These are phyloP conservation scores for Mycalesis mineus DNA, from an alignment of 2,888 invertebrate species.

Conservation along the genomic window DNA sequence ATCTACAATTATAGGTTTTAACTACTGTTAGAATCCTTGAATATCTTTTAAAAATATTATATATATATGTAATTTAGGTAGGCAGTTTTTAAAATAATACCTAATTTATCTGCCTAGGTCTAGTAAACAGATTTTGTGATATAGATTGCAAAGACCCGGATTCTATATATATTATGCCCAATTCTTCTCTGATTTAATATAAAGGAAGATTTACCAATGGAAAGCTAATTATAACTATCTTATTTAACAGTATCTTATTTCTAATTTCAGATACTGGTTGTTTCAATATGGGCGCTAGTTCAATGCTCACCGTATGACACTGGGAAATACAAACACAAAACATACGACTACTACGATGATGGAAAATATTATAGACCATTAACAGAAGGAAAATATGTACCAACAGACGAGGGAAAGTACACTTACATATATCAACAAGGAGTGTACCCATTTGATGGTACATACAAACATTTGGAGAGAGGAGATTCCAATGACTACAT, in stretches of 20 bases:
- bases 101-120: too few relatives aligned
- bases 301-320: slow-evolving; percentile 49
- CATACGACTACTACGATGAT: slow-evolving; percentile 54
- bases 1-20: too few relatives aligned
- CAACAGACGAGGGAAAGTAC: slow-evolving; percentile 52
- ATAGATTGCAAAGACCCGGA: too few relatives aligned
- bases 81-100: too few relatives aligned
- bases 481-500: slow-evolving; percentile 50
- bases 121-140: too few relatives aligned
- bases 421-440: slow-evolving; percentile 37
- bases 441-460: slow-evolving; percentile 35
- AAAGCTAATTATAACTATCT: background rate
- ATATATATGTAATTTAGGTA: too few relatives aligned
- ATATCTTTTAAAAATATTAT: too few relatives aligned
- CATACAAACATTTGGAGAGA: slow-evolving; percentile 33
- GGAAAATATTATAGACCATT: slow-evolving; percentile 64
- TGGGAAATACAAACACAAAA: slow-evolving; percentile 56
- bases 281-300: slow-evolving; percentile 44
- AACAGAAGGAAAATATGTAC: slow-evolving; percentile 74
- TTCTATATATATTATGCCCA: too few relatives aligned
- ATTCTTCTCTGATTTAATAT: too few relatives aligned
- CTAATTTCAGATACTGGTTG: slow-evolving; percentile 48
- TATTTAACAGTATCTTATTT: background rate
- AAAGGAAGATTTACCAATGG: too few relatives aligned
- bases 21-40: too few relatives aligned